phyloP scores from a whole-genome alignment of 2,888 invertebrate genomes.

The Torymus texanus region DNA sequence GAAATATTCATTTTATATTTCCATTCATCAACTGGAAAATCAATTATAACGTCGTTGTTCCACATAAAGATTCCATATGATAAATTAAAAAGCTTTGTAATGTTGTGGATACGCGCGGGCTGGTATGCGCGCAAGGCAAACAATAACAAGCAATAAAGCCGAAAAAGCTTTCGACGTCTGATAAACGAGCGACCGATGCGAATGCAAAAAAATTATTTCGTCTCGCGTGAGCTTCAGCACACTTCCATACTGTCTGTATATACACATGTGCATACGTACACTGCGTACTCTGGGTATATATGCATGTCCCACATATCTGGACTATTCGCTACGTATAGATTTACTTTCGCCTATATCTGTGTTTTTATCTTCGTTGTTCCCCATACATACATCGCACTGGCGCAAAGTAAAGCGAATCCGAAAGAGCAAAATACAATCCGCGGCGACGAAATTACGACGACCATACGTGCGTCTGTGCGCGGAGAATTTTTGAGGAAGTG shows the following conservation, averaged over 20 bases:
- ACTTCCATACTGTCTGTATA: too few species aligned
- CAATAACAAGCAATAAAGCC: conserved; percentile 44
- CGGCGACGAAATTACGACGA: conserved; percentile 7
- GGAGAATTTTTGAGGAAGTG: conserved; percentile 36
- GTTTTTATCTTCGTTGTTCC: background rate
- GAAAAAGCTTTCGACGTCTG: conserved; percentile 36
- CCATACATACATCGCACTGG: background rate
- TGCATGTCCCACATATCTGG: conserved; percentile 1
- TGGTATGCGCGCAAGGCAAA: background rate
- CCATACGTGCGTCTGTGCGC: background rate
- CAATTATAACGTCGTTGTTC: conserved; percentile 19
- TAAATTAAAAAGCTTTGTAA: conserved; percentile 34
- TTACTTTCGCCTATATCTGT: background rate
- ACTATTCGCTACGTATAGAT: conserved; percentile 5
- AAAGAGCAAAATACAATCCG: conserved; percentile 9
- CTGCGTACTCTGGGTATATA: too few species aligned
- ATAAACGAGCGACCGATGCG: conserved; percentile 25
- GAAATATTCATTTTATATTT: background rate
- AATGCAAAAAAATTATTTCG: conserved; percentile 22
- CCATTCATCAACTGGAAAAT: conserved; percentile 34
- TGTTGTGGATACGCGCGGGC: background rate
- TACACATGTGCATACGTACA: too few species aligned
- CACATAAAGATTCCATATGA: background rate
- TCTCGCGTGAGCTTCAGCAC: background rate
- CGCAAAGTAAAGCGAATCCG: background rate